Conservation (phyloP, 2,113 vertebrate genomes). For the Chamaea fasciata region DNA sequence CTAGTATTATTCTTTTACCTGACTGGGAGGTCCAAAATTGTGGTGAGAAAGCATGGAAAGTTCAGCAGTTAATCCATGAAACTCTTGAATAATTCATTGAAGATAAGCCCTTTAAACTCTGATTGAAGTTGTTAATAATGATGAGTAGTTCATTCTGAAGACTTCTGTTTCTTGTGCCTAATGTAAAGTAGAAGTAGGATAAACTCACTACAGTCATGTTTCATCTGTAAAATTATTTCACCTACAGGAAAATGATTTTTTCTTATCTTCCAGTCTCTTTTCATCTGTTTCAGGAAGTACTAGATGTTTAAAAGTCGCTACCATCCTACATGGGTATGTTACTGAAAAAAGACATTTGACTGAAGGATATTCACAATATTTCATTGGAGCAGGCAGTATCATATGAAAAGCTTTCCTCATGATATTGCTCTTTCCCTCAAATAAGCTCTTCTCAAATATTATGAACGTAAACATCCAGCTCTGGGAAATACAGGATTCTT, state of each 20-base stretch:
- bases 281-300: neutral
- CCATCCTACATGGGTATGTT: neutral
- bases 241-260: neutral
- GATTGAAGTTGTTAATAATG: neutral
- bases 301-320: neutral
- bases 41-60: neutral
- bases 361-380: neutral
- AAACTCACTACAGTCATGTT: neutral
- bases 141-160: neutral
- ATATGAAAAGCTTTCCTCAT: neutral
- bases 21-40: neutral
- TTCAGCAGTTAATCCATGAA: conserved; percentile 5
- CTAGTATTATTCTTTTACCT: neutral
- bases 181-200: neutral
- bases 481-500: neutral
- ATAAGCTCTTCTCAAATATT: neutral
- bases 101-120: neutral
- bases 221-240: neutral
- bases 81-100: conserved; percentile 41
- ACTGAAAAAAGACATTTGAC: neutral
- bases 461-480: neutral
- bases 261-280: neutral
- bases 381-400: neutral
- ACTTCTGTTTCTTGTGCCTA: neutral
- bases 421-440: neutral